Conservation (phyloP, 2,113 vertebrate species). For the Galeopterus variegatus region DNA sequence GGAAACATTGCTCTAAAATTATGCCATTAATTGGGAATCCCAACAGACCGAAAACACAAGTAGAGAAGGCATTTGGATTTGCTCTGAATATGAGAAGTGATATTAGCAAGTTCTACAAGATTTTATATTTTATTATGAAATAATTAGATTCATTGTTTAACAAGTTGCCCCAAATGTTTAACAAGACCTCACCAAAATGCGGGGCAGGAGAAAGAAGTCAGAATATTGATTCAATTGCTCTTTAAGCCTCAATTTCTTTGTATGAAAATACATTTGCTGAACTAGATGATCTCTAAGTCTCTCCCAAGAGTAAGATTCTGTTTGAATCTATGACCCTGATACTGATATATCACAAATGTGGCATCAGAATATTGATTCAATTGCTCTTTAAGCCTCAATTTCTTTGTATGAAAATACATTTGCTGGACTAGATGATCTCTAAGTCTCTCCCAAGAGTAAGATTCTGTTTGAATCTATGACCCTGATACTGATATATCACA, state of each 20-base stretch:
- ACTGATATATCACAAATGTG: background rate
- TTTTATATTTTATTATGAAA: background rate
- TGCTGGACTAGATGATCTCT: background rate
- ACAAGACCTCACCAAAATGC: background rate
- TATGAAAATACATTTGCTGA: background rate
- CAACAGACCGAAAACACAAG: background rate
- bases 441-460: background rate
- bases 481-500: background rate
- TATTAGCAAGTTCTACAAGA: background rate
- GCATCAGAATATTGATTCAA: too few species aligned
- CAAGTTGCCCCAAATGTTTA: background rate
- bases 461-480: background rate
- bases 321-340: background rate
- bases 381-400: background rate
- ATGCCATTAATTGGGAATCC: background rate
- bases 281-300: background rate
- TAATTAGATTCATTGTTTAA: background rate
- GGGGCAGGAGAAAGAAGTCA: background rate
- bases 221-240: background rate
- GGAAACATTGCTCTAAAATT: background rate
- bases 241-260: background rate
- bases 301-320: background rate
- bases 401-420: background rate
- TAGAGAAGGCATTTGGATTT: background rate
- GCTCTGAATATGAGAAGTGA: background rate